These are phyloP conservation scores for crab-eating macaque (Macaca fascicularis) DNA, from an alignment of 2,113 vertebrate species.

Conservation along the genomic window T2T-MFA8v1.1 NC_088378.1:99464001-99464500, in stretches of 20 bases:
- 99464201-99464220: background rate
- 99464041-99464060: too few relatives aligned
- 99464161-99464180: background rate
- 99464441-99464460: background rate
- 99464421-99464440: background rate
- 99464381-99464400: background rate
- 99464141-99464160: too few relatives aligned
- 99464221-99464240: background rate
- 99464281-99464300: too few relatives aligned
- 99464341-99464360: background rate
- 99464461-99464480: background rate
- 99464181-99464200: background rate
- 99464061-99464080: too few relatives aligned
- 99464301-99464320: background rate
- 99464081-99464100: too few relatives aligned
- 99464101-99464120: too few relatives aligned
- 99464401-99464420: background rate
- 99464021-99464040: too few relatives aligned
- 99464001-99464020: too few relatives aligned
- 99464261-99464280: too few relatives aligned
- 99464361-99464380: background rate
- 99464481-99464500: background rate
- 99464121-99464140: too few relatives aligned
- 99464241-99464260: too few relatives aligned
- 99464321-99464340: background rate